Percentiles rank a stretch among this genome's conserved stretches.
Evolutionary conservation across 2,797 vertebrate genomes (phyloP).

Genomic region (Novumbra hubbsi): DNA sequence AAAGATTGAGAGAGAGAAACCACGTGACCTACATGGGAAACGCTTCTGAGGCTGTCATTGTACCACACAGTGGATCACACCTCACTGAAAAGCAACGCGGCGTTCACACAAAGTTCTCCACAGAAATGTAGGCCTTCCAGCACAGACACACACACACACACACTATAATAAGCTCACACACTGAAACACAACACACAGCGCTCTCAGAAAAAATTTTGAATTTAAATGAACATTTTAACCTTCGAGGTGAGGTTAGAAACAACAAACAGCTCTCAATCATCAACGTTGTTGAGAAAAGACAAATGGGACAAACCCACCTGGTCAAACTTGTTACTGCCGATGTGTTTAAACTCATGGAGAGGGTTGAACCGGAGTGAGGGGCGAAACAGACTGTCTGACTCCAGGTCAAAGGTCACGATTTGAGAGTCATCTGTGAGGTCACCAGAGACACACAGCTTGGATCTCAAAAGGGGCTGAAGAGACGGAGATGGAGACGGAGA

Average conservation of each 20-base stretch:
- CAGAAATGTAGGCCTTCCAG: conserved; percentile 13
- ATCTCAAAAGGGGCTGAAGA: conserved; percentile 81
- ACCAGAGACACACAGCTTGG: conserved; percentile 67
- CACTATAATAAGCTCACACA: background rate
- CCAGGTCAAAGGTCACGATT: conserved; percentile 63
- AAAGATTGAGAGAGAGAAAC: conserved; percentile 65
- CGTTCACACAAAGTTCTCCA: conserved; percentile 59
- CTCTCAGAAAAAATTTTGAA: too few relatives aligned
- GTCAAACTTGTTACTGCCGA: conserved; percentile 77
- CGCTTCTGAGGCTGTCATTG: conserved; percentile 65
- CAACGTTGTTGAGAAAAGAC: too few relatives aligned
- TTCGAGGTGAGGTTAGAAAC: background rate
- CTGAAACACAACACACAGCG: background rate
- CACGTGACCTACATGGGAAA: conserved; percentile 38
- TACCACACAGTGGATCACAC: conserved; percentile 61
- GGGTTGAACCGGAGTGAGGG: conserved; percentile 78
- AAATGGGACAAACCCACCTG: conserved; percentile 77
- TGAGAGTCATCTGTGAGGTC: conserved; percentile 44
- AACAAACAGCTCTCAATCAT: background rate
- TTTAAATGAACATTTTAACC: background rate
- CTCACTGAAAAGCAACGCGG: conserved; percentile 61
- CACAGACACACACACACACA: conserved; percentile 1
- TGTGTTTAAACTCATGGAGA: conserved; percentile 75
- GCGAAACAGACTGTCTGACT: conserved; percentile 37
- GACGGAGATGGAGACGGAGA: background rate